Evolutionary conservation across 2,797 vertebrate genomes (phyloP), one percentile per base, ranked within the genome.

Genomic region (Acanthornis magna): DNA sequence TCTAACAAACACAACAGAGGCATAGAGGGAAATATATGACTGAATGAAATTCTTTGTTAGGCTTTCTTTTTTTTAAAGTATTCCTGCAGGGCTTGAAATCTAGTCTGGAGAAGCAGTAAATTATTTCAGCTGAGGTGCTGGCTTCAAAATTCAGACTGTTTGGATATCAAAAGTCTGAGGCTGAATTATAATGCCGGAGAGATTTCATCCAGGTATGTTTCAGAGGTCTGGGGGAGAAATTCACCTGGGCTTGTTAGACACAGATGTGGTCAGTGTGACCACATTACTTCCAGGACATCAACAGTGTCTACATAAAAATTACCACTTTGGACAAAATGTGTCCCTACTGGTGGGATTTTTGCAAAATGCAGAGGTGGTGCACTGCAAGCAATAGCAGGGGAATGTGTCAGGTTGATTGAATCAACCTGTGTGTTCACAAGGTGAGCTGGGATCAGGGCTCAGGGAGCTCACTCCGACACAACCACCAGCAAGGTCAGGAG

Each of bases 41-140:
- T 62, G 63, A 96, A 87, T 32, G 7, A 83, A 94, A 88, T 61
- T 78, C 27, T 81, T 72, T 74, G 29, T 77, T 63, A 43, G 25
- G 5, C 1, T 34, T 61, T 93, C 68, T 91, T 66, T 71, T 95
- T 71, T 71, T 57, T 27, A 32, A 77, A 50, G 16, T 89, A 61
- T 54, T 92, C 53, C 34, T 68, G 9, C 5, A 10, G 16, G 78
- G 21, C 17, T 83, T 73, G 42, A 88, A 77, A 80, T 71, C 38
- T 38, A 83, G 23, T 36, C 50, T 83, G 50, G 38, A 91, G 68
- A 85, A 89, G 36, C 1, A 2, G 45, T 54, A 67, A 90, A 74
- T 77, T 65, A 58, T 78, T 92, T 73, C 70, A 73, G 1, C 26
- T 36, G 42, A 85, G 50, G 22, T 47, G 29, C 21, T 85, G 27